Conservation (phyloP, 1,140 invertebrate species). For the Pararge aegeria region DNA sequence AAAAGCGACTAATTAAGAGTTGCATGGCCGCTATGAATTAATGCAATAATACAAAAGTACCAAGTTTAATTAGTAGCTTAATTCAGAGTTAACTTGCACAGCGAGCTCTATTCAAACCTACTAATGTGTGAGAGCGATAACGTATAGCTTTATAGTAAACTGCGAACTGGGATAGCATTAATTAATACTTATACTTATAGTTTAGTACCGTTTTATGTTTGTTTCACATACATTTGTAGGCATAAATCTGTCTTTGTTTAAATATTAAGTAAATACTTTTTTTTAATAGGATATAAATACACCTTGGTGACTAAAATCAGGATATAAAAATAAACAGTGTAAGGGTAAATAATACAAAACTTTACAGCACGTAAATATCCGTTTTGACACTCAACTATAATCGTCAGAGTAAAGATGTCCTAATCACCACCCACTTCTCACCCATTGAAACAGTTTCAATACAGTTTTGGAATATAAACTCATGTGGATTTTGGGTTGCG, state of each 20-base stretch:
- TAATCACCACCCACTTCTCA: too few species aligned
- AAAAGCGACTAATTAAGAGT: conserved; percentile 33
- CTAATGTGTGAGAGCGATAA: conserved; percentile 52
- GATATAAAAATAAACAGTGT: too few species aligned
- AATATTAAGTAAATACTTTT: too few species aligned
- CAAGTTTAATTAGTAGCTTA: conserved; percentile 56
- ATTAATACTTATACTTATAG: conserved; percentile 23
- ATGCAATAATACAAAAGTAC: conserved; percentile 47
- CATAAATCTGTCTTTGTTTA: background rate
- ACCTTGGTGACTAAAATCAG: too few species aligned
- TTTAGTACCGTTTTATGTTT: background rate
- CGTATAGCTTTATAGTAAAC: conserved; percentile 29
- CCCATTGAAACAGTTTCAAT: too few species aligned
- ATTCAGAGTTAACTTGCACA: conserved; percentile 44
- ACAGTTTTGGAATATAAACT: too few species aligned
- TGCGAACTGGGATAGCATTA: conserved; percentile 19
- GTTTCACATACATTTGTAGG: background rate
- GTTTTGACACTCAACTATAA: too few species aligned
- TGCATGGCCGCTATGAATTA: conserved; percentile 29
- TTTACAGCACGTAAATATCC: too few species aligned
- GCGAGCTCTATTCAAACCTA: conserved; percentile 44
- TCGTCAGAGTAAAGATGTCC: too few species aligned
- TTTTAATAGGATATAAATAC: too few species aligned
- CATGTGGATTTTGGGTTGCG: too few species aligned
- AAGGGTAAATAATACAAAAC: too few species aligned